Conservation (phyloP, 2,888 invertebrate genomes). For the Stegophylla sp. region DNA sequence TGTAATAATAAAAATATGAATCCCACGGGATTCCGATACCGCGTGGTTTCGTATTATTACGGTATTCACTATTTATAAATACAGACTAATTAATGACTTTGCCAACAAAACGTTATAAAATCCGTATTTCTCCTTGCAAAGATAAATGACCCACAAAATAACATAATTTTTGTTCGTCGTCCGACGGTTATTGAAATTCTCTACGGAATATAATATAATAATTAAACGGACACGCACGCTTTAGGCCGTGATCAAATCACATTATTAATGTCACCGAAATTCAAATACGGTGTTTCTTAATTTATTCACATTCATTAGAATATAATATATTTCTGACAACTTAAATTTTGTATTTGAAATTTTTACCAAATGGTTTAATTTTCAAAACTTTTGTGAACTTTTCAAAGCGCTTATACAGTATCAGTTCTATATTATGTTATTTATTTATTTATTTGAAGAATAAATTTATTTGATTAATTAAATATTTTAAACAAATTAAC, state of each 20-base stretch:
- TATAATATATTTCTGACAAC: too few relatives aligned
- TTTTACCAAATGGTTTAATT: too few relatives aligned
- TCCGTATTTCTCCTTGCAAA: neutral
- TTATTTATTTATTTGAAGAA: too few relatives aligned
- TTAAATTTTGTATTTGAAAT: too few relatives aligned
- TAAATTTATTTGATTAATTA: too few relatives aligned
- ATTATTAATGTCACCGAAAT: too few relatives aligned
- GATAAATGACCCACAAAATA: conserved; percentile 27
- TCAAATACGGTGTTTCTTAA: too few relatives aligned
- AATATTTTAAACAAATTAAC: too few relatives aligned
- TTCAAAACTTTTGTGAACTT: too few relatives aligned
- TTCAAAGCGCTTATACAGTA: too few relatives aligned
- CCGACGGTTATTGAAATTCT: conserved; percentile 23
- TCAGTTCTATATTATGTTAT: too few relatives aligned
- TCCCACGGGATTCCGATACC: neutral
- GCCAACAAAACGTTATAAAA: conserved; percentile 20
- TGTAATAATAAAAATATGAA: conserved; percentile 7
- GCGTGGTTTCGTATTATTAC: neutral
- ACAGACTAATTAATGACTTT: conserved; percentile 32
- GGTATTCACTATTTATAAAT: conserved; percentile 22
- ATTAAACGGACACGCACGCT: neutral
- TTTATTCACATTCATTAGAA: too few relatives aligned
- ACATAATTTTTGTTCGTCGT: neutral
- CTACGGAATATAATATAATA: neutral
- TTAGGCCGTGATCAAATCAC: neutral